Base-by-base conservation (phyloP, 2,113 vertebrate genomes). In the Ochotona princeps region DNA sequence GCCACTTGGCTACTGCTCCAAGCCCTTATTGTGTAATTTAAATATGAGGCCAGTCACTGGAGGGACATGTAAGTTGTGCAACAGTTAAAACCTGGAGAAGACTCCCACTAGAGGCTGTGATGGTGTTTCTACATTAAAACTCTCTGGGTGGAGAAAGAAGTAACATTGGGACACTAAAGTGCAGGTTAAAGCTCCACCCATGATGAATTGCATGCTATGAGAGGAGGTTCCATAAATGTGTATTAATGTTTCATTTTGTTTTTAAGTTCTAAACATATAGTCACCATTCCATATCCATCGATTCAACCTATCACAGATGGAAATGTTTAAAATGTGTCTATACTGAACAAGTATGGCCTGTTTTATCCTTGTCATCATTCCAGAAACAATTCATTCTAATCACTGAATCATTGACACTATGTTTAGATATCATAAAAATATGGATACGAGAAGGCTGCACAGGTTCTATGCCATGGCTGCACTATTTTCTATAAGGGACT, bases 1-100 rank as follows among this genome's bases (percentile, higher is more conserved):
- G 38, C 38, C 38, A 44, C 6, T 3, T 4, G 38, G 6, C 38
- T 44, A 44, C 38, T 44, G 38, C 38, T 44, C 38, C 38, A 44
- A 44, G 38, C 38, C 38, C 66, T 76, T 3, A 32, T 66, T 90
- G 60, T 78, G 4, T 65, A 91, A 89, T 74, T 84, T 92, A 84
- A 90, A 63, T 63, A 30, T 51, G 85, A 91, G 28, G 38, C 95
- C n/a, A 75, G 44, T 32, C 95, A 17, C 90, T 93, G 75, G 26
- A 79, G 87, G 70, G 65, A 92, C 80, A 21, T 54, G 1, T 17
- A 32, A 61, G 7, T 81, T 51, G 49, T 79, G 10, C 12, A 14
- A 67, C 92, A 82, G 66, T 44, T 25, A 82, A 72, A 70, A 69
- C 63, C 61, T 21, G 5, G 61, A 65, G 35, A 8, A 72, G 51